Conservation (phyloP, 2,113 vertebrate species). For the Carlito syrichta region DNA sequence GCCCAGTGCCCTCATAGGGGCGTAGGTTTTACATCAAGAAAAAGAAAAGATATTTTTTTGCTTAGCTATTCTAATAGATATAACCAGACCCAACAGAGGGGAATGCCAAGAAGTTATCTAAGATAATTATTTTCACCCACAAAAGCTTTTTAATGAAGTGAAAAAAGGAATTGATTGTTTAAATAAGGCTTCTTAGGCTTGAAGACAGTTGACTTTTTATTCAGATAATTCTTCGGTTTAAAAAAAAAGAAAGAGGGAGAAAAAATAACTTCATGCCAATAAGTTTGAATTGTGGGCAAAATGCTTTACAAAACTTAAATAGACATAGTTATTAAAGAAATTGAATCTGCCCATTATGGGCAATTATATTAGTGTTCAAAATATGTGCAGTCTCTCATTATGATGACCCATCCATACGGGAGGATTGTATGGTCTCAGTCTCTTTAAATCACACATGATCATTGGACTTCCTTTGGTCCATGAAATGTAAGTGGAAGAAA, state of each 20-base stretch:
- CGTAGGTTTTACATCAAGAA: neutral
- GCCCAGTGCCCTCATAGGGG: neutral
- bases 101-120: neutral
- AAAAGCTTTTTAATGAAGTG: neutral
- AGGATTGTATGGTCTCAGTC: neutral
- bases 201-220: neutral
- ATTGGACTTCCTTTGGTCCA: neutral
- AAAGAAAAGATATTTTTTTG: neutral
- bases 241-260: neutral
- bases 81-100: neutral
- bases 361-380: neutral
- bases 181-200: neutral
- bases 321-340: neutral
- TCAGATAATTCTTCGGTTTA: neutral
- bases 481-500: neutral
- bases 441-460: neutral
- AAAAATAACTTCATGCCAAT: neutral
- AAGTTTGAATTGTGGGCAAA: neutral
- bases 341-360: neutral
- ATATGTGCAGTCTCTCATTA: neutral
- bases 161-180: neutral
- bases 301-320: neutral
- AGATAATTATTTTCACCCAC: neutral
- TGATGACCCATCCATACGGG: neutral
- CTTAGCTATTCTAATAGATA: neutral